Evolutionary conservation across 2,113 vertebrate species (phyloP), one percentile per base, ranked within the genome.

Genomic region (Sceloporus undulatus): DNA sequence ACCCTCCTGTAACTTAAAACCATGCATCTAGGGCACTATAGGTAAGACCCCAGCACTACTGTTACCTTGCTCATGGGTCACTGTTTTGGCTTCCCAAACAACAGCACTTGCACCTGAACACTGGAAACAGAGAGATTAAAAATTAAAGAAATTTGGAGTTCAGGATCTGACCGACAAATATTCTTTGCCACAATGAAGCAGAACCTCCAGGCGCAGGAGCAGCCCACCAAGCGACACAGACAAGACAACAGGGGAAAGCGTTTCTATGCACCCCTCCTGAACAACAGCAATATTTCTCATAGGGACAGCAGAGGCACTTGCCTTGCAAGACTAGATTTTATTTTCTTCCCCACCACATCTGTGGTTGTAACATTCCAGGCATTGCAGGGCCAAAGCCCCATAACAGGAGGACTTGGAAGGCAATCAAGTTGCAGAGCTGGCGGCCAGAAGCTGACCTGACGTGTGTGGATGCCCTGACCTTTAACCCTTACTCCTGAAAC

Each of bases 301-400:
- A 9, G 5, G 42, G 40, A 2, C 1, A 29, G 65, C 11, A 19
- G 1, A 29, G 40, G 1, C 5, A 14, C 25, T 18, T 11, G 0
- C 25, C 9, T 13, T 18, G 65, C 65, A 7, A 1, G 8, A 18
- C 19, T 2, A 40, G 79, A 16, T 42, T 16, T 65, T 9, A 48
- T 70, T 8, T 48, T 40, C 80, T 23, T n/a, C 62, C 81, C 81
- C 38, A 13, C 74, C 84, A 6, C 5, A 74, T 11, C 71, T 27
- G 34, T 10, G 5, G 73, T 14, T 18, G 65, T 65, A 27, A 14
- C 85, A 86, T 79, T 78, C 85, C 40, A 78, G 59, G 27, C 75
- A 77, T 65, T 77, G 6, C 74, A 52, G 27, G 56, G 73, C 56
- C 74, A 29, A 27, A 19, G 74, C 25, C 27, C 19, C 71, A 40